Evolutionary conservation across 2,797 vertebrate genomes (phyloP), one percentile per base, ranked within the genome.

Genomic region (Thunnus albacares): DNA sequence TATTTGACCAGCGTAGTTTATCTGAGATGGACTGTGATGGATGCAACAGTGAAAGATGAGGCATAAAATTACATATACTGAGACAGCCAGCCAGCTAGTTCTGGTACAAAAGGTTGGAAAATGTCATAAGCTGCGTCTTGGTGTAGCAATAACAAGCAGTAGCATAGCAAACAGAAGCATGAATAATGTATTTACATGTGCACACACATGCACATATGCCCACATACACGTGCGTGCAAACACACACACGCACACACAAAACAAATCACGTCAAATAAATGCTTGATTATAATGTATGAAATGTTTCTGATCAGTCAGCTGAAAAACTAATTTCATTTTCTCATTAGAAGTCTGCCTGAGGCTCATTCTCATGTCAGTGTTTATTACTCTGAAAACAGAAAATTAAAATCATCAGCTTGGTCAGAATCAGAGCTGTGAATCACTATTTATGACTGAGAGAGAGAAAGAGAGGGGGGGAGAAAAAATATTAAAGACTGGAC

Each of bases 241-340:
- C 60, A 26, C 74, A 68, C 20, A 45, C 60, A 64, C 43, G 26
- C 51, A 76, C 85, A 88, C 84, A 87, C 76, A 83, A 74, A 90
- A 90, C 86, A 93, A 91, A 90, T 88, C 83, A 85, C 72, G 53
- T 95, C 94, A 96, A 96, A 97, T 96, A 97, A 98, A 98, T 97
- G 96, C 96, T 98, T 98, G 98, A 98, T 98, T 98, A 98, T 98
- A 96, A 96, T 96, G 94, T 97, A 97, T 97, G 97, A 98, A 99
- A 98, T 98, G 97, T 96, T 98, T 98, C 97, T 98, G 98, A 99
- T 97, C 97, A 99, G 96, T 96, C 98, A 98, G 97, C 97, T 98
- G 97, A 98, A 99, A 99, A 99, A 97, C 97, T 98, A 99, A 99
- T 99, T 99, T 98, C 96, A 98, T 99, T 98, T 99, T 99, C 98